Conservation (phyloP, 2,888 invertebrate species). For the Tetragnatha montana region DNA sequence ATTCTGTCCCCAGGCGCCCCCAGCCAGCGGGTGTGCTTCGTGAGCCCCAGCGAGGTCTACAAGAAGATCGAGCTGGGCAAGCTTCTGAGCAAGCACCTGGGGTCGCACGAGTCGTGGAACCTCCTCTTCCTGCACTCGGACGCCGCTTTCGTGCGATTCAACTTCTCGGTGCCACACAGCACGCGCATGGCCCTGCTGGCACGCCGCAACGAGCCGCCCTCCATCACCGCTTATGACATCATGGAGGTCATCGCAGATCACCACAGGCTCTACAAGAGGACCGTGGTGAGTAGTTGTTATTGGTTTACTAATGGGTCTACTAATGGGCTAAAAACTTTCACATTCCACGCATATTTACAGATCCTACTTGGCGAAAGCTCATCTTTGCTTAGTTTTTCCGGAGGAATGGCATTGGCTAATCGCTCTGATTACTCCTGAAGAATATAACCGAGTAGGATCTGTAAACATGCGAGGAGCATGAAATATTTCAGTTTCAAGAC, state of each 20-base stretch:
- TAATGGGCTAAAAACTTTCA: background rate
- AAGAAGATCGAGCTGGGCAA: conserved; percentile 73
- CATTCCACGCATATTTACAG: too few relatives aligned
- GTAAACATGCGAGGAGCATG: too few relatives aligned
- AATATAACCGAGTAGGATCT: too few relatives aligned
- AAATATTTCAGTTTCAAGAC: too few relatives aligned
- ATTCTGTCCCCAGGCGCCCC: conserved; percentile 57
- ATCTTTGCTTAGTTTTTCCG: too few relatives aligned
- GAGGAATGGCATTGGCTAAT: too few relatives aligned
- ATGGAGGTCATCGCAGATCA: conserved; percentile 87
- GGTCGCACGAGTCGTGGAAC: conserved; percentile 97
- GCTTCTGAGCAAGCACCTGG: conserved; percentile 90
- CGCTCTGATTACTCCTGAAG: too few relatives aligned
- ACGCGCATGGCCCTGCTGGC: conserved; percentile 89
- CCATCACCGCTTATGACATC: conserved; percentile 97
- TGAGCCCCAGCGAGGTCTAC: conserved; percentile 72
- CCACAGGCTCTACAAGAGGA: conserved; percentile 67
- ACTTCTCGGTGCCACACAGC: conserved; percentile 82
- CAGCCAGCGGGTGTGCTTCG: conserved; percentile 62
- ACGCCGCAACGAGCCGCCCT: conserved; percentile 93
- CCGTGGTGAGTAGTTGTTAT: conserved; percentile 56
- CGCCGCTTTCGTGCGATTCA: conserved; percentile 94
- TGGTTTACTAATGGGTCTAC: background rate
- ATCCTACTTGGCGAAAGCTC: too few relatives aligned
- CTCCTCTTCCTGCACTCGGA: conserved; percentile 97